These are phyloP conservation scores for Philotrypesis tridentata DNA, from an alignment of 1,140 invertebrate species.

Conservation along the genomic window DNA sequence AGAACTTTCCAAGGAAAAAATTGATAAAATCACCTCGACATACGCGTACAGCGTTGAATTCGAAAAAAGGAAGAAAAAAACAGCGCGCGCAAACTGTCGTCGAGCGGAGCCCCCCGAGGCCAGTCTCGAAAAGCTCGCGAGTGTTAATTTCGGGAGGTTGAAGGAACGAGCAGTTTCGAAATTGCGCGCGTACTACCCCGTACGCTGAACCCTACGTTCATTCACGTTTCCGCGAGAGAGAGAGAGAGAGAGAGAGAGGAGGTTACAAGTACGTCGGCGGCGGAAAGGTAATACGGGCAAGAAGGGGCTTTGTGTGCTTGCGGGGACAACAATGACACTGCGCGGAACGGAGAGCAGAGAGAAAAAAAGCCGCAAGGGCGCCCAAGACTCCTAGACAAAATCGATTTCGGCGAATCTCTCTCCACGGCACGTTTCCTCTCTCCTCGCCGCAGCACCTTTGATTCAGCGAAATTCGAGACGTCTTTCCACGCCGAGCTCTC, in stretches of 20 bases:
- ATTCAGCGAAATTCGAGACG: slow-evolving; percentile 74
- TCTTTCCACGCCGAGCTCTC: slow-evolving; percentile 66
- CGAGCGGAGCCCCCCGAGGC: background rate
- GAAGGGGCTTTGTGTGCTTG: slow-evolving; percentile 59
- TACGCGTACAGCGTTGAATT: no score
- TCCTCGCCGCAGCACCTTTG: slow-evolving; percentile 49
- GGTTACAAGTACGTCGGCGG: slow-evolving; percentile 43
- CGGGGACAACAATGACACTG: slow-evolving; percentile 68
- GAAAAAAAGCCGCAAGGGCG: slow-evolving; percentile 58
- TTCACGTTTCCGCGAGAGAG: slow-evolving; percentile 46
- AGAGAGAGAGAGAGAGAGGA: background rate
- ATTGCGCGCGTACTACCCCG: background rate
- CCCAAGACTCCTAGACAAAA: slow-evolving; percentile 63
- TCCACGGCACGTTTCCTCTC: slow-evolving; percentile 31
- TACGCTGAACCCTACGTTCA: slow-evolving; percentile 39
- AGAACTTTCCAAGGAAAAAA: no score
- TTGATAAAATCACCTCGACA: no score
- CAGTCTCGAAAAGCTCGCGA: background rate
- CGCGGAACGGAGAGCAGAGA: no score
- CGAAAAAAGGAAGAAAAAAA: no score
- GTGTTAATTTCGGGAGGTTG: background rate
- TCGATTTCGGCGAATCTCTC: slow-evolving; percentile 62
- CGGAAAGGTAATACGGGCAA: slow-evolving; percentile 66
- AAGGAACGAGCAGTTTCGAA: no score
- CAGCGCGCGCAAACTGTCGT: no score